Evolutionary conservation across 2,113 vertebrate genomes (phyloP).

Genomic region (Tenebrosternarchus preto): DNA sequence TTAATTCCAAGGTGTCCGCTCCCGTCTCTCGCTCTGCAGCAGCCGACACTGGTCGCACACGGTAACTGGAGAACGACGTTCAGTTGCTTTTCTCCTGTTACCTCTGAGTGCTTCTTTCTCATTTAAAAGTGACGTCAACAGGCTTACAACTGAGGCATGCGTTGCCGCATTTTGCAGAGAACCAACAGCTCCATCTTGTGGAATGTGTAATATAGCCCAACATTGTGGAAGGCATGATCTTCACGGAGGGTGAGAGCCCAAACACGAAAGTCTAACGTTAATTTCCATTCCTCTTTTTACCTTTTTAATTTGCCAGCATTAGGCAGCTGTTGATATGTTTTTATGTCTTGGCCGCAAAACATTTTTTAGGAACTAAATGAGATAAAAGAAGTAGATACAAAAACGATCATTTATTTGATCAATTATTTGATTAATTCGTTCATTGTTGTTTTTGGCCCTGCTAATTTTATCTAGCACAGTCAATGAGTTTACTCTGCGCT

Average conservation of each 20-base stretch:
- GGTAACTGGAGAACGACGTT: slow-evolving; percentile 25
- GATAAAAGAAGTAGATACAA: no score
- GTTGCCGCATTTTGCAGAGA: neutral
- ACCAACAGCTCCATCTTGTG: slow-evolving; percentile 57
- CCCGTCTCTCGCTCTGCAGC: neutral
- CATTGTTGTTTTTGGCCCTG: no score
- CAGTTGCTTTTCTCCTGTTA: slow-evolving; percentile 32
- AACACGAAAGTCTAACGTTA: no score
- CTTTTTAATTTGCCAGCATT: no score
- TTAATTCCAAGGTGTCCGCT: slow-evolving; percentile 41
- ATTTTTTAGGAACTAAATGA: no score
- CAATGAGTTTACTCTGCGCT: neutral
- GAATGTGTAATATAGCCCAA: neutral
- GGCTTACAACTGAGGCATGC: neutral
- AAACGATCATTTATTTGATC: no score
- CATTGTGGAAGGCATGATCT: neutral
- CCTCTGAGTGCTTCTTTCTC: slow-evolving; percentile 69
- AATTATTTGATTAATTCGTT: no score
- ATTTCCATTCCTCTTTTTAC: no score
- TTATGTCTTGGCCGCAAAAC: no score
- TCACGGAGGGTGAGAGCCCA: no score
- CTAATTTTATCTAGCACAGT: neutral
- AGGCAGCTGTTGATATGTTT: no score
- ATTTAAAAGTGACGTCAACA: slow-evolving; percentile 69
- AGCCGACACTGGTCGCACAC: slow-evolving; percentile 4